Percentiles rank a stretch among this genome's conserved stretches.
These are phyloP conservation scores for Drosophila greeni DNA, from an alignment of 2,888 invertebrate species.

Conservation along the genomic window DNA sequence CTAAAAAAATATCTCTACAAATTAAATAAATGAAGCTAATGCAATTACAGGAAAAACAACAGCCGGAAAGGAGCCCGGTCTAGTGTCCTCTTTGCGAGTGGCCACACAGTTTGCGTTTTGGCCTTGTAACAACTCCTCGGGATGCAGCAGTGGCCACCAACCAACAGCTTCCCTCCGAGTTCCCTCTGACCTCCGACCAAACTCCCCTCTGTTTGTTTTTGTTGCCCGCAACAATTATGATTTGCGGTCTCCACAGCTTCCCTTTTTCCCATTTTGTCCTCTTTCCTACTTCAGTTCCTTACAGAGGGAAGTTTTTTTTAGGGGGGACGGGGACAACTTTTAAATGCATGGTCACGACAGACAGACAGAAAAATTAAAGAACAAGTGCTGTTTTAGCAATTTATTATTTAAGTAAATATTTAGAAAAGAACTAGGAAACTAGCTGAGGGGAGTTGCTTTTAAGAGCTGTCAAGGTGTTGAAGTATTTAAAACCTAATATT, in stretches of 20 bases:
- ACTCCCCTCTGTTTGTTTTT: constrained; percentile 6
- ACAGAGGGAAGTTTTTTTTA: neutral
- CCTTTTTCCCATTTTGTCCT: neutral
- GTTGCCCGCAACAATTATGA: constrained; percentile 41
- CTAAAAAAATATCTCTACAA: neutral
- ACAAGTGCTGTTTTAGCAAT: neutral
- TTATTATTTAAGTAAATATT: neutral
- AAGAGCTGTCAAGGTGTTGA: no score
- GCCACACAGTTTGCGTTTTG: constrained; percentile 20
- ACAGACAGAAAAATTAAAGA: neutral
- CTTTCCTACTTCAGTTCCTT: constrained; percentile 1
- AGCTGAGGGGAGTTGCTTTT: neutral
- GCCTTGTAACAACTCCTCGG: constrained; percentile 13
- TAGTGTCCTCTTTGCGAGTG: constrained; percentile 41
- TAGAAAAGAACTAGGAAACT: neutral
- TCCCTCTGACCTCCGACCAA: neutral
- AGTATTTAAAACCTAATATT: neutral
- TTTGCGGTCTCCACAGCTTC: constrained; percentile 31
- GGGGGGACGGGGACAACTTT: constrained; percentile 7
- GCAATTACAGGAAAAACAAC: constrained; percentile 26
- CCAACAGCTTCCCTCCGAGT: neutral
- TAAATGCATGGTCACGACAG: constrained; percentile 10
- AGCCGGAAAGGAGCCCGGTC: constrained; percentile 8
- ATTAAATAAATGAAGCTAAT: constrained; percentile 27
- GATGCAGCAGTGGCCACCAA: neutral